Base-by-base conservation (phyloP, 2,113 vertebrate genomes). In the Albula goreensis region DNA sequence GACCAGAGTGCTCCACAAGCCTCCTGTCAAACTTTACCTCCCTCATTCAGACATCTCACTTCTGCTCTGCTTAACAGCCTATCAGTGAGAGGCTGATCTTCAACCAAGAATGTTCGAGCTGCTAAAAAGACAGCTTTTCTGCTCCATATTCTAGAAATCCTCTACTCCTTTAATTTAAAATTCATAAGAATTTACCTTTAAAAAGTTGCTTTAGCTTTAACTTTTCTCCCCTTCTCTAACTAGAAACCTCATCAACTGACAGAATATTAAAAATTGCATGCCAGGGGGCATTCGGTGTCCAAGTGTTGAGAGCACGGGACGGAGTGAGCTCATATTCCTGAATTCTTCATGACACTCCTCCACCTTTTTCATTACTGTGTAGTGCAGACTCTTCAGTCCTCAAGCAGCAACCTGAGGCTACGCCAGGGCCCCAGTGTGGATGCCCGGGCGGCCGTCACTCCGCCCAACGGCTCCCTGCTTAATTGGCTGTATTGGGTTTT, bases 241-340 rank as follows among this genome's bases (percentile, higher is more conserved):
- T 74, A 74, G 70, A 8, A 74, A 22, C 31, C 22, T 74, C 70
- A 51, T n/a, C 79, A 22, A n/a, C 51, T 53, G 80, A 81, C 2
- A 17, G 80, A 81, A 81, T 51, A 52, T 50, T 81, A 51, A 51
- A 81, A 81, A 25, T 48, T 15, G 19, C 12, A 19, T 81, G 80
- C 57, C 70, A 31, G 84, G 82, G 60, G 51, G 86, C 83, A 86
- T 88, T 87, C 85, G 82, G 82, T 88, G 80, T 77, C 70, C 53
- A 51, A 57, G 52, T 81, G 80, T 50, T 57, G 78, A 86, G 88
- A 85, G 83, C 79, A 12, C 82, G 12, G 56, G 52, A 22, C 1
- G 70, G 56, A 86, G 87, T 51, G 80, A 86, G 82, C 82, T 56
- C 82, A 86, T 81, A n/a, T 15, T 79, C 25, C 78, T 50, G 57